These are phyloP conservation scores for Psilopsiagon aymara DNA, from an alignment of 2,113 vertebrate species.

Conservation along the genomic window DNA sequence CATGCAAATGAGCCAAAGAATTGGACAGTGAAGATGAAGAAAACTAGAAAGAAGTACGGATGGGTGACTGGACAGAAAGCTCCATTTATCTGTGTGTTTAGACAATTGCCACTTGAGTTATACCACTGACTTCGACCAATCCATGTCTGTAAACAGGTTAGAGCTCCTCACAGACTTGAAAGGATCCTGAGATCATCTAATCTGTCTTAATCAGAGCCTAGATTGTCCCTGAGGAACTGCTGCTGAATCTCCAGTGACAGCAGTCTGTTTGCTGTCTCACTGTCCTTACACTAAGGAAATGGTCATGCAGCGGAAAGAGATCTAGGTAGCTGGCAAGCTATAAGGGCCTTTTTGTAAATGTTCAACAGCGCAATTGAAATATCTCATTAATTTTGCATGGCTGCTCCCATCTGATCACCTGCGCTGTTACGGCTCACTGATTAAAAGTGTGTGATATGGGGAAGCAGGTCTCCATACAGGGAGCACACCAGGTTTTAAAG, in stretches of 20 bases:
- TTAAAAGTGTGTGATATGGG: too few relatives aligned
- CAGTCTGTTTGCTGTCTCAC: neutral
- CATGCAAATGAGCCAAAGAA: neutral
- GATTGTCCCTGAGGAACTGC: neutral
- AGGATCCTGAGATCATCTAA: neutral
- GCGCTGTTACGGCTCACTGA: neutral
- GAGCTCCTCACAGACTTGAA: neutral
- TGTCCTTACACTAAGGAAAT: accelerated
- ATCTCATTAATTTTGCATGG: neutral
- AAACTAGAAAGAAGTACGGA: neutral
- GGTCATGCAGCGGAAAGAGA: neutral
- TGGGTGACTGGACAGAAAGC: neutral
- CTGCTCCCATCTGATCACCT: neutral
- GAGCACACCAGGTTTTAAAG: neutral
- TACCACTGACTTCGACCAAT: neutral
- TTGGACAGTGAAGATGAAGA: neutral
- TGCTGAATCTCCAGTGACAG: neutral
- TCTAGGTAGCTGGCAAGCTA: neutral
- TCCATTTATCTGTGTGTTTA: neutral
- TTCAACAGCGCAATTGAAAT: neutral
- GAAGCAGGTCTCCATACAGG: neutral
- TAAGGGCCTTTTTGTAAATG: neutral
- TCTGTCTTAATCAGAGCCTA: neutral
- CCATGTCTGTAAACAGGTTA: neutral
- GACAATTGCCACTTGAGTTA: neutral